These are phyloP conservation scores for Epirrhoe alternata DNA, from an alignment of 2,888 invertebrate species.

Conservation along the genomic window DNA sequence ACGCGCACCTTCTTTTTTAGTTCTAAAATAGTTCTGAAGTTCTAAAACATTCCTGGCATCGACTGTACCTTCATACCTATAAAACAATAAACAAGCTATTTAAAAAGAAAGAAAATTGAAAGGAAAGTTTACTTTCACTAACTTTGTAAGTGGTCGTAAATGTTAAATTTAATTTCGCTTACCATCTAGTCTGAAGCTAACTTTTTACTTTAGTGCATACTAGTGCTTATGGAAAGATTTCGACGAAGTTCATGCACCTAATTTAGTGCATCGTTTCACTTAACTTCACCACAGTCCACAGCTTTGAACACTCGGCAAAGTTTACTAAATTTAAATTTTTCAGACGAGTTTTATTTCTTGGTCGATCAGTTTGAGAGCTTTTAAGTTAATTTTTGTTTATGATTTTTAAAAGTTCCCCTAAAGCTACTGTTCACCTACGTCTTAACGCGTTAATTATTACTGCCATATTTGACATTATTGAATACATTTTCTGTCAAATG, in stretches of 20 bases:
- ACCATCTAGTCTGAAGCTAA: conserved; percentile 44
- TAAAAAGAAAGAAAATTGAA: conserved; percentile 39
- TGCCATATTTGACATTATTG: no score
- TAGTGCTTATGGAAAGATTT: conserved; percentile 17
- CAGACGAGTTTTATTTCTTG: background rate
- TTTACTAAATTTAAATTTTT: background rate
- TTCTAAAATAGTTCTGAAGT: no score
- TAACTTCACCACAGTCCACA: background rate
- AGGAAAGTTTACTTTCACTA: conserved; percentile 42
- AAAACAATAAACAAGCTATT: conserved; percentile 32
- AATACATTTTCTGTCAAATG: no score
- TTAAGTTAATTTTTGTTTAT: no score
- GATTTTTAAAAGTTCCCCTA: no score
- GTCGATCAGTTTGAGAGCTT: no score
- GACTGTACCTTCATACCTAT: conserved; percentile 17
- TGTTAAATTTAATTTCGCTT: conserved; percentile 42
- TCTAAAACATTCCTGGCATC: background rate
- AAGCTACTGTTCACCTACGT: no score
- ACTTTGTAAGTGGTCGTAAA: conserved; percentile 39
- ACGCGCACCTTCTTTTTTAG: no score
- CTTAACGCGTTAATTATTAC: no score
- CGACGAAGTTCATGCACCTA: conserved; percentile 27
- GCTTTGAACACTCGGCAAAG: background rate
- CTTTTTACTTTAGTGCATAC: conserved; percentile 48
- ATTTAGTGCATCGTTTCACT: conserved; percentile 30